Evolutionary conservation across 1,140 invertebrate genomes (phyloP), one percentile per base, ranked within the genome.

Genomic region (Lasioglossum albipes): DNA sequence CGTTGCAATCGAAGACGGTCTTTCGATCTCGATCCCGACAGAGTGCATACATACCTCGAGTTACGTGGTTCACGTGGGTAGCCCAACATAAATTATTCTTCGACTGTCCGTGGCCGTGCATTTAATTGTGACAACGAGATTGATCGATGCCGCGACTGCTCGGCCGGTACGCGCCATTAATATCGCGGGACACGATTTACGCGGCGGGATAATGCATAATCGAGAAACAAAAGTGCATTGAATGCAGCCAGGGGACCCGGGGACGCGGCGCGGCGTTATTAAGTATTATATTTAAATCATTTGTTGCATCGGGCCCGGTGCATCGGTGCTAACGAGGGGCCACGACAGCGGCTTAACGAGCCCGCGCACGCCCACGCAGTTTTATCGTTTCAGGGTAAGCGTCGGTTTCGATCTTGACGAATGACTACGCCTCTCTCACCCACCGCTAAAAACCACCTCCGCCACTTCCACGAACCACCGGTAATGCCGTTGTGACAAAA

Each of bases 401-500:
- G 71, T 64, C 68, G 49, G 22, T 20, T 79, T 68, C 72, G 80
- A 68, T 78, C 64, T 45, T 78, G 75, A 80, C 79, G 62, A 69
- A 82, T 72, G 80, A 59, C 68, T 49, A 7, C 41, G 61, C 69
- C 67, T 52, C 79, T 65, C 66, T 74, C 69, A 27, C 68, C 61
- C 67, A 27, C 31, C 70, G 18, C 12, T 52, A 54, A 64, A 27
- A 42, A 54, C 61, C 57, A 9, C 57, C 57, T 20, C 57, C 2
- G 6, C 57, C 31, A 42, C 76, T 81, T 91, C 89, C 77, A 82
- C 84, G 89, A 91, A 91, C 87, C 68, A 36, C 36, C 36, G 36
- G 79, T 75, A 86, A 87, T 82, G 88, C 81, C 81, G 85, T 89
- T 91, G 91, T 91, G 90, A 91, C 91, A 92, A 92, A 92, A 91